These are phyloP conservation scores for Pachyramphus minor DNA, from an alignment of 2,113 vertebrate genomes.

Conservation along the genomic window DNA sequence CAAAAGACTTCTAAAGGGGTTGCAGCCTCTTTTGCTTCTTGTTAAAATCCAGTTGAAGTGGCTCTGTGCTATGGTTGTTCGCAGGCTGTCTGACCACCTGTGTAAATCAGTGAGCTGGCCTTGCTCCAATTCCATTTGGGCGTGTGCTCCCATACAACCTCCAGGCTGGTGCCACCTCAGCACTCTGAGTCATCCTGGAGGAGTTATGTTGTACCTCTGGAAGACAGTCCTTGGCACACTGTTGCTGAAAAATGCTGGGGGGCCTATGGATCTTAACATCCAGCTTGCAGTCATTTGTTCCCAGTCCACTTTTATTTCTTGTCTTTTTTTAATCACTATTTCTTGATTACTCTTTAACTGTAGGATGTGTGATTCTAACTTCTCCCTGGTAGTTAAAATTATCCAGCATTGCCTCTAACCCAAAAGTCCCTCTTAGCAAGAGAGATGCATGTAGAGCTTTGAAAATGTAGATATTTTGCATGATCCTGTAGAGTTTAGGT, in stretches of 20 bases:
- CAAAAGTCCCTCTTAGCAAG: background rate
- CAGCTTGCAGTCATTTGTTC: background rate
- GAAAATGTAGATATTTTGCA: background rate
- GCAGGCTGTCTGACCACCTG: background rate
- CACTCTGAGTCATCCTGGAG: background rate
- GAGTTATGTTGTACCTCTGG: fast-evolving
- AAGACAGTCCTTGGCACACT: background rate
- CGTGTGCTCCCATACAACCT: fast-evolving
- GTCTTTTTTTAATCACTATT: background rate
- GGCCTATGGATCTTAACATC: too few species aligned
- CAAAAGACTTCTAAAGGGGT: background rate
- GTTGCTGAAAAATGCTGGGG: too few species aligned
- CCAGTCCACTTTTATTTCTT: background rate
- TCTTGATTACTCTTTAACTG: background rate
- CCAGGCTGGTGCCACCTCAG: fast-evolving
- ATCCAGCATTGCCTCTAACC: background rate
- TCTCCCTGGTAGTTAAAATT: background rate
- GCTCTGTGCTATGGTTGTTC: background rate
- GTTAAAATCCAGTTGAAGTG: background rate
- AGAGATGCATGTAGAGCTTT: background rate
- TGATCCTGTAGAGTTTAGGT: background rate
- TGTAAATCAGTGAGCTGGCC: background rate
- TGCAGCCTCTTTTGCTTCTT: background rate
- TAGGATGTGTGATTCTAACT: background rate
- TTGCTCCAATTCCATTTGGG: background rate